These are phyloP conservation scores for Ciconia maguari DNA, from an alignment of 2,113 vertebrate genomes.

Conservation along the genomic window DNA sequence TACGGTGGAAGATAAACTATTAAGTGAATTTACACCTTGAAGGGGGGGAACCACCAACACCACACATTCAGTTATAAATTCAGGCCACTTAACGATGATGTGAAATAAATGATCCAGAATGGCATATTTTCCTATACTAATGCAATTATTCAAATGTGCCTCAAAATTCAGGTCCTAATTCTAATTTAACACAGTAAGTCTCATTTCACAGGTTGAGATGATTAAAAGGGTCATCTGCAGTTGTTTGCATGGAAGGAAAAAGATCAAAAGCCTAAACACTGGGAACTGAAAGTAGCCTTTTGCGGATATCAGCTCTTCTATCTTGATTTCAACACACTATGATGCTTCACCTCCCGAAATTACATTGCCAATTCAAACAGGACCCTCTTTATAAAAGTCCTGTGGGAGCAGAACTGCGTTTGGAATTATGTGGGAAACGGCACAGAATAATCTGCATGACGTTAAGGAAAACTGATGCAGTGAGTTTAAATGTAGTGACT, in stretches of 20 bases:
- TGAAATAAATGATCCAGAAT: constrained; percentile 19
- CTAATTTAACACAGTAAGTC: constrained; percentile 12
- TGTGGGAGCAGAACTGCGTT: neutral
- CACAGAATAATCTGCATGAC: neutral
- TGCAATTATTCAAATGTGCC: neutral
- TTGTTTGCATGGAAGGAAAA: neutral
- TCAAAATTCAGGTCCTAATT: constrained; percentile 25
- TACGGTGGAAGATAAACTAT: neutral
- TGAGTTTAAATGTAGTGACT: neutral
- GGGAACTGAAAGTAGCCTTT: neutral
- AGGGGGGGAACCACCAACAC: neutral
- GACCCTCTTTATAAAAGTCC: neutral
- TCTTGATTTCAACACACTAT: neutral
- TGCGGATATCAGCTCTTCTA: neutral
- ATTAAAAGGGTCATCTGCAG: constrained; percentile 23
- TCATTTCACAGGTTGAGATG: neutral
- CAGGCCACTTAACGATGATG: neutral
- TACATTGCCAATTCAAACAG: neutral
- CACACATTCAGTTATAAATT: neutral
- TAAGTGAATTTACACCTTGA: neutral
- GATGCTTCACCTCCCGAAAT: neutral
- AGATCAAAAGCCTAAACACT: neutral
- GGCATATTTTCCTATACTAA: neutral
- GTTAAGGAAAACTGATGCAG: neutral
- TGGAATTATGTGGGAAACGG: neutral